Evolutionary conservation across 2,888 invertebrate species (phyloP), one percentile per base, ranked within the genome.

Genomic region (Rhodophaea formosa): DNA sequence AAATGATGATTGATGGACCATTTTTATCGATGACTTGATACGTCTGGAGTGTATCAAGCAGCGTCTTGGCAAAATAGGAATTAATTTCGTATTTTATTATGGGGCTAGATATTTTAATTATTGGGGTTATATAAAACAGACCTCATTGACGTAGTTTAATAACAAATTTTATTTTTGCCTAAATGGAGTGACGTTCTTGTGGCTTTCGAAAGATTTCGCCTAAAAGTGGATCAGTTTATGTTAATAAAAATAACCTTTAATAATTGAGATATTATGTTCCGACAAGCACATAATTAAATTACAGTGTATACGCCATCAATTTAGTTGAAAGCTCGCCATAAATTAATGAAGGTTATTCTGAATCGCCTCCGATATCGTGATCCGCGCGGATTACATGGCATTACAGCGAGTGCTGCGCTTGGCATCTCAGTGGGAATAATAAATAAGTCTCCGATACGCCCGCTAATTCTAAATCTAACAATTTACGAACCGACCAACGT

Each of bases 401-500:
- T 62, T 64, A 65, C 47, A 58, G 62, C 62, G 53, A 61, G 64
- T 69, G 66, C 66, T 23, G 65, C 58, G 67, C 61, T 77, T 77
- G 77, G 74, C 77, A 74, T 65, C 68, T 62, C 58, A 43, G 51
- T 65, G 42, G 62, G 65, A 62, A 69, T 64, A 72, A 77, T 75
- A 75, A 73, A 72, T 74, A 71, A 70, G 66, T 62, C 63, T 60
- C 59, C 61, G 62, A 71, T 68, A 68, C 63, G 69, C 62, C 62
- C 53, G 66, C 70, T 74, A 67, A 68, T 67, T 72, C 73, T 78
- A 76, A 80, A 78, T 71, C 72, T 72, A 68, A 69, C 58, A 77
- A 78, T 82, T 81, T 80, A 83, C 72, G 77, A 75, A 69, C 66
- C 64, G 62, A 71, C 67, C 64, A 78, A 68, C 71, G 80, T 79